Conservation (phyloP, 2,113 vertebrate species). For the Oriolus oriolus region DNA sequence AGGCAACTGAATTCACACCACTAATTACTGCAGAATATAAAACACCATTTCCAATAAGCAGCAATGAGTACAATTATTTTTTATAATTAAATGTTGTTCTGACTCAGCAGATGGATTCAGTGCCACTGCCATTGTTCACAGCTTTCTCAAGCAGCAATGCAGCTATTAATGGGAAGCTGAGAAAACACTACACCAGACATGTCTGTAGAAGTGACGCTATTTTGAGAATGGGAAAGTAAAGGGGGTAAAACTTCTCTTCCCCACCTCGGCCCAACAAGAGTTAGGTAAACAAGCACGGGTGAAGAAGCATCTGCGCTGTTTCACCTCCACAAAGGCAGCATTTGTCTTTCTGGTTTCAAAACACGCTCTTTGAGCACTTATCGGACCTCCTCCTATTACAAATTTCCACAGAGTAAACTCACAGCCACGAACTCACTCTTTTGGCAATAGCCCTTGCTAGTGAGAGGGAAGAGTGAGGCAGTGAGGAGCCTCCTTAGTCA, state of each 20-base stretch:
- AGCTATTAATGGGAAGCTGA: background rate
- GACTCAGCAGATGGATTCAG: background rate
- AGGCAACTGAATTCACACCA: background rate
- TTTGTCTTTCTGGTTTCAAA: background rate
- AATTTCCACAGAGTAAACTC: background rate
- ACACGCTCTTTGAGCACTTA: background rate
- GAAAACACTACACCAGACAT: background rate
- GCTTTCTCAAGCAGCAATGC: background rate
- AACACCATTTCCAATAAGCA: background rate
- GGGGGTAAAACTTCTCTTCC: background rate
- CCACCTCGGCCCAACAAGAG: background rate
- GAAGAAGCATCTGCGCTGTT: background rate
- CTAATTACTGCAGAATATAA: background rate
- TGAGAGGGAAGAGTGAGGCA: background rate
- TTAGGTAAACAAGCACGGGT: accelerated
- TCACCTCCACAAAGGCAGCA: background rate
- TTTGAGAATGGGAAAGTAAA: background rate
- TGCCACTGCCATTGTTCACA: background rate
- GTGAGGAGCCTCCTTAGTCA: background rate
- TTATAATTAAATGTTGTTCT: background rate
- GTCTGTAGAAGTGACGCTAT: background rate
- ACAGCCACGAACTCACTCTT: accelerated
- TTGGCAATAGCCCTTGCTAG: background rate
- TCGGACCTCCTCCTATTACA: background rate
- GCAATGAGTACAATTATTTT: background rate